phyloP scores from a whole-genome alignment of 2,888 invertebrate genomes.

The Drosophila siamana region DNA sequence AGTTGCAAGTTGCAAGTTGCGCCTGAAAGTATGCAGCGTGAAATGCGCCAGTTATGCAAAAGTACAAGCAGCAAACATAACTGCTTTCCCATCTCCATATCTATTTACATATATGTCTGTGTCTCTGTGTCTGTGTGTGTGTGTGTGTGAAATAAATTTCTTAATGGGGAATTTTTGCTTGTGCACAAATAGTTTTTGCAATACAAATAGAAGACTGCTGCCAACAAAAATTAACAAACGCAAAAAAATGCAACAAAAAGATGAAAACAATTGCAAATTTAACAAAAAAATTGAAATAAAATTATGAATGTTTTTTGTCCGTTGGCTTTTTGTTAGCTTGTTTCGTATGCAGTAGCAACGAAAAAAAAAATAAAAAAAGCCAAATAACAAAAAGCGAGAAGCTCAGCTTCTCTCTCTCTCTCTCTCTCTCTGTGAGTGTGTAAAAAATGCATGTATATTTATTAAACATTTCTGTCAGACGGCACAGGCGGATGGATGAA shows the following conservation, averaged over 20 bases:
- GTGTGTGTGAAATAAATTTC: conserved; percentile 52
- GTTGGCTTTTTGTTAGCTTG: conserved; percentile 33
- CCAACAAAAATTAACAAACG: not conserved
- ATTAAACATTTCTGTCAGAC: conserved; percentile 65
- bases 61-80: conserved; percentile 46
- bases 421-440: not conserved
- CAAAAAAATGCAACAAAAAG: not conserved
- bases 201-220: conserved; percentile 8
- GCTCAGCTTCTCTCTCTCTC: not conserved
- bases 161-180: conserved; percentile 45
- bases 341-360: conserved; percentile 18
- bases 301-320: conserved; percentile 64
- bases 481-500: conserved; percentile 18
- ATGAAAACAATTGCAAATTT: conserved; percentile 7
- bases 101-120: conserved; percentile 1
- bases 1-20: conserved; percentile 44
- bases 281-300: conserved; percentile 34
- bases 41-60: conserved; percentile 49
- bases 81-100: conserved; percentile 19
- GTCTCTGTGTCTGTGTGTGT: conserved; percentile 15
- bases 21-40: conserved; percentile 51
- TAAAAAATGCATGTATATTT: conserved; percentile 57
- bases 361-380: conserved; percentile 29
- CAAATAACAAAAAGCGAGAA: conserved; percentile 9
- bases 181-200: conserved; percentile 62